Conservation (phyloP, 2,888 invertebrate species). For the Diaprepes abbreviatus region DNA sequence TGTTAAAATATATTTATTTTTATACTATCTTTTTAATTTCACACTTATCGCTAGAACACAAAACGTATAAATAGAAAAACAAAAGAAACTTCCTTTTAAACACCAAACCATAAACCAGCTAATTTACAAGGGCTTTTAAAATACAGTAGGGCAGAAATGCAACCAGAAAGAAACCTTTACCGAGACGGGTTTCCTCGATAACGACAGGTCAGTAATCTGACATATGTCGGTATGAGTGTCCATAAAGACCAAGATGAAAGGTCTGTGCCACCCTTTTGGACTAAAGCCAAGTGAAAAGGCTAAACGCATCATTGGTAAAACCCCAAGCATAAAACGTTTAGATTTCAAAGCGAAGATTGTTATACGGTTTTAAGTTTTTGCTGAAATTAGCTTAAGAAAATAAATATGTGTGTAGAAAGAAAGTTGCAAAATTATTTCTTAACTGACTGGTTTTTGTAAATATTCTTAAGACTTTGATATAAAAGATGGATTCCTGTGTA, state of each 20-base stretch:
- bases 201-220: slow-evolving; percentile 46
- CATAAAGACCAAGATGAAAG: slow-evolving; percentile 46
- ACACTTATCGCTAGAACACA: no score
- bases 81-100: neutral
- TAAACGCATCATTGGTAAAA: slow-evolving; percentile 31
- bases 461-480: no score
- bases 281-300: slow-evolving; percentile 31
- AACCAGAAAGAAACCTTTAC: slow-evolving; percentile 5
- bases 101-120: neutral
- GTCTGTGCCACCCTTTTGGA: slow-evolving; percentile 38
- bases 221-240: slow-evolving; percentile 46
- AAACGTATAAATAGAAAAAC: no score
- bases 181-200: slow-evolving; percentile 21
- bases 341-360: slow-evolving; percentile 2
- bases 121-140: slow-evolving; percentile 7
- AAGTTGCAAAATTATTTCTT: no score
- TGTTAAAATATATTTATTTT: no score
- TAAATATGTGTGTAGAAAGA: no score
- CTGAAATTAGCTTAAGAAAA: neutral
- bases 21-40: no score
- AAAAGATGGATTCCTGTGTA: no score
- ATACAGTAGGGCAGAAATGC: slow-evolving; percentile 3
- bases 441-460: no score
- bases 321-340: slow-evolving; percentile 11
- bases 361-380: slow-evolving; percentile 1